These are phyloP conservation scores for Drosophila siamana DNA, from an alignment of 2,888 invertebrate species.

Conservation along the genomic window DNA sequence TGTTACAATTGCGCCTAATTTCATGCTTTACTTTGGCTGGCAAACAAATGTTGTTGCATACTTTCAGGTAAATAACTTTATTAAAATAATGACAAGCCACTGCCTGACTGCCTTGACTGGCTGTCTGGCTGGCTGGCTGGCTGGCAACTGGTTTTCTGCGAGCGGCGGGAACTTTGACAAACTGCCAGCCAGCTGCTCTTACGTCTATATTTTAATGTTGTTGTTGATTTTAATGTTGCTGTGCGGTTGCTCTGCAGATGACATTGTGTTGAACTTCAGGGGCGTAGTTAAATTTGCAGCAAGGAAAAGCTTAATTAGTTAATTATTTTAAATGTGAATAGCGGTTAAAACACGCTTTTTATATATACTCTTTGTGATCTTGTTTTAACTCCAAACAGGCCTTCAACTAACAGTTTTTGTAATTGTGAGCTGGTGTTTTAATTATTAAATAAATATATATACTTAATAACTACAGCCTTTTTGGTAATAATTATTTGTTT, in stretches of 20 bases:
- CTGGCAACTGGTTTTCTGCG: neutral
- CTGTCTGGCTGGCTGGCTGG: constrained; percentile 7
- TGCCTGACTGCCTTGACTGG: constrained; percentile 13
- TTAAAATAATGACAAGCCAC: constrained; percentile 79
- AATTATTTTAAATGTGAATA: neutral
- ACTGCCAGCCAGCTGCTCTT: constrained; percentile 42
- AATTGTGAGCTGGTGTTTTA: too few species aligned
- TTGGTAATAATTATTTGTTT: too few species aligned
- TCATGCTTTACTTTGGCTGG: constrained; percentile 71
- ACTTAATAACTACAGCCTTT: too few species aligned
- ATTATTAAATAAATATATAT: too few species aligned
- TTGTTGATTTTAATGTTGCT: constrained; percentile 6
- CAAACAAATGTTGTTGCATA: constrained; percentile 79
- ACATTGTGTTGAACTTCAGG: constrained; percentile 33
- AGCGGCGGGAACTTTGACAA: constrained; percentile 34
- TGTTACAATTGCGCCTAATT: constrained; percentile 81
- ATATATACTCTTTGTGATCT: too few species aligned
- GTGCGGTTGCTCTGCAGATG: constrained; percentile 30
- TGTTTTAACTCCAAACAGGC: neutral
- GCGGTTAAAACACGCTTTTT: neutral
- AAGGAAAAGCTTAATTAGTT: neutral
- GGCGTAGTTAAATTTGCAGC: constrained; percentile 26
- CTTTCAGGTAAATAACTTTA: constrained; percentile 81
- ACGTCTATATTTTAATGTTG: constrained; percentile 7
- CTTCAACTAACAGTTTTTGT: too few species aligned